phyloP scores from a whole-genome alignment of 2,888 invertebrate genomes.

The Brachylomia viminalis region DNA sequence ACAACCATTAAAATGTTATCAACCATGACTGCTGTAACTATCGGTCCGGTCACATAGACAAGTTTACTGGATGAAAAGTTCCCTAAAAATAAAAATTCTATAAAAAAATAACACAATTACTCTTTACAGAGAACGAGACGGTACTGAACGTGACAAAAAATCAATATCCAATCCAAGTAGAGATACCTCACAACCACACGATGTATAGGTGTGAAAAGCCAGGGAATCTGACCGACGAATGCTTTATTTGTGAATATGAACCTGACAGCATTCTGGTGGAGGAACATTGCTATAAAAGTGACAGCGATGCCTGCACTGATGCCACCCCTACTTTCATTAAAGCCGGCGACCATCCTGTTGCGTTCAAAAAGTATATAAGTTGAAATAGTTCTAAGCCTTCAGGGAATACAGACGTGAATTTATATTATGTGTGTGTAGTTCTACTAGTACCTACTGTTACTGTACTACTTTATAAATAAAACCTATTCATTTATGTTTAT shows the following conservation, averaged over 20 bases:
- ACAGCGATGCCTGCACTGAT: slow-evolving; percentile 69
- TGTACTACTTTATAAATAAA: not conserved
- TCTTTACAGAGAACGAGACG: slow-evolving; percentile 52
- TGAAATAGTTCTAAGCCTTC: not conserved
- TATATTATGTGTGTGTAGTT: not conserved
- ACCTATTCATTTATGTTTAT: not conserved
- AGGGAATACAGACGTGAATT: too few species aligned
- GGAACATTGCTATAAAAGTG: slow-evolving; percentile 82
- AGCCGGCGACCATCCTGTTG: slow-evolving; percentile 3
- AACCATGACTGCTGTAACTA: not conserved
- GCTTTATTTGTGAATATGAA: slow-evolving; percentile 82
- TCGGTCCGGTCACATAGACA: not conserved
- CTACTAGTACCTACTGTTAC: not conserved
- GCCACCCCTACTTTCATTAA: slow-evolving; percentile 74
- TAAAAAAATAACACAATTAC: not conserved
- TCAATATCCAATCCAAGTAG: slow-evolving; percentile 34
- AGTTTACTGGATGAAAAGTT: not conserved
- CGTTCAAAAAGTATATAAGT: slow-evolving; percentile 1
- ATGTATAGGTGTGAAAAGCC: slow-evolving; percentile 72
- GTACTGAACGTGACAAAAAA: slow-evolving; percentile 19
- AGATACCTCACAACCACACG: slow-evolving; percentile 72
- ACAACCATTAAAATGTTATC: not conserved
- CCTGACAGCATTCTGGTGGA: slow-evolving; percentile 70
- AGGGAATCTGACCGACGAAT: slow-evolving; percentile 76
- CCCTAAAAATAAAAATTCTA: not conserved